These are phyloP conservation scores for Andrena flavipes DNA, from an alignment of 2,888 invertebrate species.

Conservation along the genomic window DNA sequence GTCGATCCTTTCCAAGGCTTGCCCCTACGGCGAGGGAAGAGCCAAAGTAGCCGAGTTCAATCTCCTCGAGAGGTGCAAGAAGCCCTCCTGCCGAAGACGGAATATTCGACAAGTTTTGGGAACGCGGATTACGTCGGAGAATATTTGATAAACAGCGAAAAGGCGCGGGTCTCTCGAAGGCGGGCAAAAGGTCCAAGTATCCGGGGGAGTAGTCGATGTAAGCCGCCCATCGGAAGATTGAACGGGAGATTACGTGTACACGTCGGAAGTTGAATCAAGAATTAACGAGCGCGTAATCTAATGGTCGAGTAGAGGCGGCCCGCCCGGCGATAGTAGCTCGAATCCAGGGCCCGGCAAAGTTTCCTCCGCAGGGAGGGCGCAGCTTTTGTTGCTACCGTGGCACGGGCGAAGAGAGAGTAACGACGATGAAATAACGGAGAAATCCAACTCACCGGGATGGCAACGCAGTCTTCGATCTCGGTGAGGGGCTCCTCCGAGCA, in stretches of 20 bases:
- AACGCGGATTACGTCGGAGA: slow-evolving; percentile 7
- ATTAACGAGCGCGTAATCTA: slow-evolving; percentile 50
- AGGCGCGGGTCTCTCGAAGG: slow-evolving; percentile 10
- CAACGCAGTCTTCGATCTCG: slow-evolving; percentile 91
- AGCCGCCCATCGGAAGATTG: slow-evolving; percentile 61
- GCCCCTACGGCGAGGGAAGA: background rate
- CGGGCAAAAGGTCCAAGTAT: background rate
- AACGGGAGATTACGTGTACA: slow-evolving; percentile 39
- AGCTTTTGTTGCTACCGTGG: background rate
- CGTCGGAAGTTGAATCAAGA: slow-evolving; percentile 64
- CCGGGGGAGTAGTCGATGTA: slow-evolving; percentile 25
- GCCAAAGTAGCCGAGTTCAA: background rate
- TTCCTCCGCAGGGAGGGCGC: background rate
- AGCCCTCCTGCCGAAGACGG: background rate
- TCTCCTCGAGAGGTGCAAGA: background rate
- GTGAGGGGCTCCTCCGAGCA: slow-evolving; percentile 90
- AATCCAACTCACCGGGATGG: slow-evolving; percentile 89
- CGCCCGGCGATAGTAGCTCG: slow-evolving; percentile 10
- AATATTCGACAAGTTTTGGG: slow-evolving; percentile 9
- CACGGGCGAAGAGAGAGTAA: background rate
- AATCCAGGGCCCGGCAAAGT: background rate
- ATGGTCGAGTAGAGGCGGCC: slow-evolving; percentile 28
- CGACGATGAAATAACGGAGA: background rate
- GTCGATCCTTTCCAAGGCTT: no score
- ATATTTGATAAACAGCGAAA: slow-evolving; percentile 10